These are phyloP conservation scores for Labrus mixtus DNA, from an alignment of 2,113 vertebrate genomes.

Conservation along the genomic window DNA sequence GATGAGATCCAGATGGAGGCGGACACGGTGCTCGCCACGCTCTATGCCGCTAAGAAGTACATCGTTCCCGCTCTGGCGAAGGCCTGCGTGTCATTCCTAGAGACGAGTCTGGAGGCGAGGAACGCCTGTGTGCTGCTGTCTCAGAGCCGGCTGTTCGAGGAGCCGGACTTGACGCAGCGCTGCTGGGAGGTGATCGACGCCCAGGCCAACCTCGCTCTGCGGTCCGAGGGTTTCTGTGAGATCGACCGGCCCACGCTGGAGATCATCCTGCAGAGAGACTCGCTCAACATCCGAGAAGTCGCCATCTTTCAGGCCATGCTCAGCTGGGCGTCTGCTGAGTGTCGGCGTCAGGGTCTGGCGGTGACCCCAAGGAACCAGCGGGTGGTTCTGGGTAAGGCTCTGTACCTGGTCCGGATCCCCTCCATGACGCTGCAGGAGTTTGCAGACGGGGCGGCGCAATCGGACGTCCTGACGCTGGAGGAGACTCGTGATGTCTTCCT, in stretches of 20 bases:
- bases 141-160: slow-evolving; percentile 95
- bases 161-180: slow-evolving; percentile 93
- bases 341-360: slow-evolving; percentile 87
- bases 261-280: slow-evolving; percentile 92
- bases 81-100: slow-evolving; percentile 93
- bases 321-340: slow-evolving; percentile 92
- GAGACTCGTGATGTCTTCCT: slow-evolving; percentile 93
- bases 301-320: slow-evolving; percentile 91
- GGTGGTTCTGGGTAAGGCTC: slow-evolving; percentile 88
- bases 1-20: slow-evolving; percentile 96
- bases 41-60: slow-evolving; percentile 97
- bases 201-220: slow-evolving; percentile 92
- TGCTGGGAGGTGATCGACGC: slow-evolving; percentile 98
- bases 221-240: slow-evolving; percentile 94
- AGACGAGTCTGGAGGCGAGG: slow-evolving; percentile 94
- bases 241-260: slow-evolving; percentile 93
- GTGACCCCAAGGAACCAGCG: slow-evolving; percentile 88
- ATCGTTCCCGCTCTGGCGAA: slow-evolving; percentile 93
- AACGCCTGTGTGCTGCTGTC: slow-evolving; percentile 95
- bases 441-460: slow-evolving; percentile 92
- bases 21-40: slow-evolving; percentile 93
- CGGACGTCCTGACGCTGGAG: slow-evolving; percentile 90
- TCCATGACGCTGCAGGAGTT: slow-evolving; percentile 96
- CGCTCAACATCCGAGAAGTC: slow-evolving; percentile 91
- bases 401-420: slow-evolving; percentile 91